Base-by-base conservation (phyloP, 2,888 invertebrate species). In the Oscheius myriophilus region DNA sequence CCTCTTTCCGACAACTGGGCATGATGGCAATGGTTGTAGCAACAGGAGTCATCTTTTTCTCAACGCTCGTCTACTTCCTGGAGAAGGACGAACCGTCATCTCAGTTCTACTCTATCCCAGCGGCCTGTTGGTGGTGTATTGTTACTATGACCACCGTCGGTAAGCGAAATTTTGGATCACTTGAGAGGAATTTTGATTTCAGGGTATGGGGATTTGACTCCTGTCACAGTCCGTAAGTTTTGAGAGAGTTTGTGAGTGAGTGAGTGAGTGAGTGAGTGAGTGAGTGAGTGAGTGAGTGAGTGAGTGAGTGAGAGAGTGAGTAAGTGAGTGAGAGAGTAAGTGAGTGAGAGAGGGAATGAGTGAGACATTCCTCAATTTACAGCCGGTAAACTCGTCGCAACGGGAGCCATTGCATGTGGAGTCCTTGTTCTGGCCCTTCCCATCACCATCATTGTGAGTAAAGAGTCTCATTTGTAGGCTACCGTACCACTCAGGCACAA, bases 11-110 rank as follows among this genome's bases (percentile, higher is more conserved):
- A 18, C 82, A 83, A 70, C 66, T 84, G 25, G 81, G 81, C 46
- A 84, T 84, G 84, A 83, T 84, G 83, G 81, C 80, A 6, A 83
- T 84, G 81, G 84, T 84, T 11, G 82, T 84, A 25, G 67, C 80
- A 65, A 84, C 84, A 6, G 55, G 84, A 12, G 82, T 84, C 54
- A 82, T 84, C 26, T 83, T 84, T 77, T 84, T 84, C 76, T 78
- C 80, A 9, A 83, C 84, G 12, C 69, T 84, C 12, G 80, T 84
- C 26, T 84, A 84, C 68, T 84, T 82, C 64, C 67, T 84, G 12
- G 84, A 84, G 62, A 84, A 84, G 57, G 84, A 84, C 62, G 84
- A 84, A 23, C 82, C 83, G 0, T 68, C 68, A 14, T 76, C 82
- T 3, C 70, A 75, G 9, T 84, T 84, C 72, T 64, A 71, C 42